Evolutionary conservation across 2,888 invertebrate species (phyloP), one percentile per base, ranked within the genome.

Genomic region (Ephialtes manifestator): DNA sequence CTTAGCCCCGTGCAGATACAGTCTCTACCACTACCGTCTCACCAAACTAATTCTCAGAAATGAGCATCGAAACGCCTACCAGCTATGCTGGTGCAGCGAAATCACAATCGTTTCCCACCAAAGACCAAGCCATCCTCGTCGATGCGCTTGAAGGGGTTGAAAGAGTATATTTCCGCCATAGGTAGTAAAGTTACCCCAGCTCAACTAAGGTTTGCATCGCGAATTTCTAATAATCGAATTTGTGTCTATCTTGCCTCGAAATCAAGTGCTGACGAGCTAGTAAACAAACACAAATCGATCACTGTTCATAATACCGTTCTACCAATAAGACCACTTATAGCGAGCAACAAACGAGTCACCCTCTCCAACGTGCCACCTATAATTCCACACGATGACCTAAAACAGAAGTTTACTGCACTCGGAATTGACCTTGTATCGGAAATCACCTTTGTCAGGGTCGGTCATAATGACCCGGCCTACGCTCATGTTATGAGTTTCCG

Each of bases 291-390:
- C 55, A 53, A 71, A 10, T 31, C 8, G 20, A 84, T 89, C 1
- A n/a, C 11, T 24, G 67, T 89, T 8, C 58, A 51, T 8, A 78
- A 81, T n/a, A 39, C n/a, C 0, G 31, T 75, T 2, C 48, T 87
- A 0, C 24, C 51, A 67, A 85, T 87, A 3, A 74, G 87, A 43
- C 83, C 86, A 51, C 78, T 89, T 51, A 24, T 24, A 24, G 24
- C 24, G 2, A 24, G 24, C 55, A 53, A 48, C 11, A 46, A 84
- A 53, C 58, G 81, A 11, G 58, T 81, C 43, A 76, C 81, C n/a
- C 58, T 90, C 8, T 90, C 90, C 11, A 89, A 90, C 76, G 88
- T 90, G 0, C 84, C 83, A 71, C 89, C 86, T 20, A 58, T 90
- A n/a, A n/a, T 24, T 48, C n/a, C 48, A n/a, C 48, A 48, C 15